Evolutionary conservation across 1,140 invertebrate genomes (phyloP).

Genomic region (Cydia splendana): DNA sequence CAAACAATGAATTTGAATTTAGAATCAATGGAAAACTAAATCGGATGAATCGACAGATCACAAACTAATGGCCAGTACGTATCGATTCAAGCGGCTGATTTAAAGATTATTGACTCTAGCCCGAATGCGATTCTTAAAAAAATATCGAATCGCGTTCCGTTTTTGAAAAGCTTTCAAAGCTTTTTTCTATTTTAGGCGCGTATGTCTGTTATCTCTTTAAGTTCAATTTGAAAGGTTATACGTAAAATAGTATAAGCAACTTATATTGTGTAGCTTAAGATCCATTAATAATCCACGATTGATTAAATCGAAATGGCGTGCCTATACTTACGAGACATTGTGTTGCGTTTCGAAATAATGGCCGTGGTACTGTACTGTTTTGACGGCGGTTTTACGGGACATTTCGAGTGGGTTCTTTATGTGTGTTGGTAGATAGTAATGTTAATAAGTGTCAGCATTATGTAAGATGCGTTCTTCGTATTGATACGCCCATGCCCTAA

Average conservation of each 20-base stretch:
- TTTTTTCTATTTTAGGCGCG: conserved; percentile 34
- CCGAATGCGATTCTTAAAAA: conserved; percentile 50
- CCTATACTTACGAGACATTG: conserved; percentile 43
- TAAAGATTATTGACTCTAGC: conserved; percentile 59
- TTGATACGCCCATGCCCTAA: not conserved
- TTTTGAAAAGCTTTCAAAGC: conserved; percentile 35
- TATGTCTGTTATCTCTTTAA: conserved; percentile 39
- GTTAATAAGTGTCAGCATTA: conserved; percentile 15
- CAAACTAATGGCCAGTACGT: conserved; percentile 55
- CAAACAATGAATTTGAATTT: conserved; percentile 63
- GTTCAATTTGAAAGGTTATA: conserved; percentile 38
- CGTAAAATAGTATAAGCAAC: conserved; percentile 34
- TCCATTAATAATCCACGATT: conserved; percentile 49
- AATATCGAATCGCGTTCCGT: conserved; percentile 39
- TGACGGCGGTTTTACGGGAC: conserved; percentile 45
- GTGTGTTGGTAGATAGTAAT: conserved; percentile 3
- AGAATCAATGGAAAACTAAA: conserved; percentile 70
- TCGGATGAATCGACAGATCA: conserved; percentile 71
- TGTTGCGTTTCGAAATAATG: conserved; percentile 45
- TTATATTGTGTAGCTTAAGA: conserved; percentile 33
- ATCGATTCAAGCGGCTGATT: conserved; percentile 50
- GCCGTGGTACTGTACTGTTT: conserved; percentile 41
- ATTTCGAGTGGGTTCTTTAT: conserved; percentile 38
- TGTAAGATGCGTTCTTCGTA: not conserved
- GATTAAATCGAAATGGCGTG: conserved; percentile 50